A percentile compares a stretch with the other conserved stretches of the same genome.
Conservation (phyloP, 2,113 vertebrate species). For the Pelvicachromis taeniatus region DNA sequence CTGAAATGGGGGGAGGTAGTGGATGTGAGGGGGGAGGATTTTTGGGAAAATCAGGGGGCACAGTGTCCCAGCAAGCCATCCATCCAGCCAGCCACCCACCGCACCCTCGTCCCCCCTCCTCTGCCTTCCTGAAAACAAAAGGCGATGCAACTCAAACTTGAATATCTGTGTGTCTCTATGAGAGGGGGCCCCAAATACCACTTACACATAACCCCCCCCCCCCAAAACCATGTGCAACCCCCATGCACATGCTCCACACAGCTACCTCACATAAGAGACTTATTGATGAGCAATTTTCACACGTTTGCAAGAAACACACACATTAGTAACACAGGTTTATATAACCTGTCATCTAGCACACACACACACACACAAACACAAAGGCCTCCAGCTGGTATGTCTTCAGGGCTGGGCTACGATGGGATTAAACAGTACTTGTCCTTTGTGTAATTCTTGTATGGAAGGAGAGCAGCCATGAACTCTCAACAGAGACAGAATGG, state of each 20-base stretch:
- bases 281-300: not conserved
- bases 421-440: conserved; percentile 62
- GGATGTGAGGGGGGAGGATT: not conserved
- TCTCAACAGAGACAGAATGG: conserved; percentile 2
- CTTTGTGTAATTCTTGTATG: conserved; percentile 55
- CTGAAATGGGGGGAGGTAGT: not conserved
- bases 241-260: not conserved
- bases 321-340: conserved; percentile 11
- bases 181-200: conserved; percentile 29
- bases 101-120: conserved; percentile 9
- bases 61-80: conserved; percentile 61
- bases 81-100: conserved; percentile 42
- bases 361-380: conserved; percentile 16
- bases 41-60: conserved; percentile 35
- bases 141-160: conserved; percentile 70
- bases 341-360: conserved; percentile 1
- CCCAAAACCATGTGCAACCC: not conserved
- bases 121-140: conserved; percentile 64
- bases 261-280: not conserved
- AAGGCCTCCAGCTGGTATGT: conserved; percentile 56
- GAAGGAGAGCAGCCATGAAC: conserved; percentile 28
- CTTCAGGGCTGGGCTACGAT: conserved; percentile 43
- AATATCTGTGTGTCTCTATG: conserved; percentile 64
- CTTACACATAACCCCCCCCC: conserved; percentile 16
- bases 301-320: not conserved